Evolutionary conservation across 2,113 vertebrate genomes (phyloP).

Genomic region (Apteryx mantelli): DNA sequence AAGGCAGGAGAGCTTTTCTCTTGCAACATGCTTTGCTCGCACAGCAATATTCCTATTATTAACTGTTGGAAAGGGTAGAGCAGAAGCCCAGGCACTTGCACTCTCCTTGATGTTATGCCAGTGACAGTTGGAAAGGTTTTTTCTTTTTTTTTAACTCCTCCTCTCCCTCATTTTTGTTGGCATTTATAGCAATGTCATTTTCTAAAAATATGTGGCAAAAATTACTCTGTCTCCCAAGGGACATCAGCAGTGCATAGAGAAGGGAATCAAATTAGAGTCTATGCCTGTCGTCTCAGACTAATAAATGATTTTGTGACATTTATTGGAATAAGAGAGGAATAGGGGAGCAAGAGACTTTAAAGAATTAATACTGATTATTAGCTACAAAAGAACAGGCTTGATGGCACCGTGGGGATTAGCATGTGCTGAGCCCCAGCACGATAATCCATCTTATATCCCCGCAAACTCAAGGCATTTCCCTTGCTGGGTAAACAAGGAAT

Average conservation of each 20-base stretch:
- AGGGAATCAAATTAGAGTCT: conserved; percentile 6
- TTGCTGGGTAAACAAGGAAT: background rate
- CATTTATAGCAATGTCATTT: conserved; percentile 5
- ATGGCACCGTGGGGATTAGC: background rate
- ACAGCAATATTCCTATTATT: background rate
- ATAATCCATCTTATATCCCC: background rate
- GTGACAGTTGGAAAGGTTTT: background rate
- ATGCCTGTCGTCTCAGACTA: background rate
- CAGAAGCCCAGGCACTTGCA: background rate
- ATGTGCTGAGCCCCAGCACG: background rate
- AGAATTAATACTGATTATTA: conserved; percentile 45
- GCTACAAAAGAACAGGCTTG: background rate
- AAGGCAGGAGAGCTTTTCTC: background rate
- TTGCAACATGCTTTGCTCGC: background rate
- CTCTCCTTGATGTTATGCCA: background rate
- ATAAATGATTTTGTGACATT: conserved; percentile 43
- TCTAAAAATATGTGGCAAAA: conserved; percentile 25
- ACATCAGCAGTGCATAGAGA: background rate
- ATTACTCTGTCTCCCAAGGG: conserved; percentile 3
- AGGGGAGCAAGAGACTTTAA: background rate
- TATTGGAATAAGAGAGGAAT: conserved; percentile 5
- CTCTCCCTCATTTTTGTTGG: background rate
- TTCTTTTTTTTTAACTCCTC: background rate
- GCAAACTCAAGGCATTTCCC: background rate
- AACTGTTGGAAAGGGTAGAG: background rate